Conservation (phyloP, 2,888 invertebrate genomes). For the Volucella bombylans region DNA sequence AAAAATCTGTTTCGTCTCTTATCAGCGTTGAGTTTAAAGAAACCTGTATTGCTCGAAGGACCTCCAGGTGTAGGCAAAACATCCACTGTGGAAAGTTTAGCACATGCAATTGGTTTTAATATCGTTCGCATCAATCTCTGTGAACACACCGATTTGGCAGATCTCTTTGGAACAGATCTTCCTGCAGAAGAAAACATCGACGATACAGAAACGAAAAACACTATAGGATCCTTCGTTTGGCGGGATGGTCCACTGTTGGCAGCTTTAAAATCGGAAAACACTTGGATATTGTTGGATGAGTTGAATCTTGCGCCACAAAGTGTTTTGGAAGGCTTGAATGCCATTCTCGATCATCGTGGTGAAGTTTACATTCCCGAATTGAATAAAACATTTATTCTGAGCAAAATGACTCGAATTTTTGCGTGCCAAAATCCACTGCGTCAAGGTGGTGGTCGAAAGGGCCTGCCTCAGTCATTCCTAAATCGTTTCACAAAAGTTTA, state of each 20-base stretch:
- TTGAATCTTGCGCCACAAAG: constrained; percentile 99
- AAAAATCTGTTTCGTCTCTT: constrained; percentile 92
- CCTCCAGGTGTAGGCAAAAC: constrained; percentile 99
- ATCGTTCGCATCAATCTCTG: constrained; percentile 97
- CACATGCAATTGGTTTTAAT: constrained; percentile 91
- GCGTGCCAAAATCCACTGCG: constrained; percentile 98
- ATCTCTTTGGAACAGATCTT: constrained; percentile 98
- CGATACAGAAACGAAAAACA: constrained; percentile 71
- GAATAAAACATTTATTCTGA: constrained; percentile 91
- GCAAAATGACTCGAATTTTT: constrained; percentile 91
- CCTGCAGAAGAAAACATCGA: constrained; percentile 91
- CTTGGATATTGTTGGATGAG: constrained; percentile 99
- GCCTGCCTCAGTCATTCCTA: constrained; percentile 97
- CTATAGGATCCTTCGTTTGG: constrained; percentile 95
- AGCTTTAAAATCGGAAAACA: constrained; percentile 92
- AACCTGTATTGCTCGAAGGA: constrained; percentile 97
- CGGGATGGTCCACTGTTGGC: constrained; percentile 97
- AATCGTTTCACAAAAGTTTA: constrained; percentile 98
- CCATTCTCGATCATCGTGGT: constrained; percentile 98
- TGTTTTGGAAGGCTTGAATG: constrained; percentile 98
- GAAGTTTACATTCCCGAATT: constrained; percentile 98
- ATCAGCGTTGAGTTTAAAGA: constrained; percentile 93
- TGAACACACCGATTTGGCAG: constrained; percentile 99
- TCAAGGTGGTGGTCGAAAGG: constrained; percentile 97
- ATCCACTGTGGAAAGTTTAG: constrained; percentile 94